phyloP scores from a whole-genome alignment of 2,888 invertebrate genomes.

The Eilema depressum region DNA sequence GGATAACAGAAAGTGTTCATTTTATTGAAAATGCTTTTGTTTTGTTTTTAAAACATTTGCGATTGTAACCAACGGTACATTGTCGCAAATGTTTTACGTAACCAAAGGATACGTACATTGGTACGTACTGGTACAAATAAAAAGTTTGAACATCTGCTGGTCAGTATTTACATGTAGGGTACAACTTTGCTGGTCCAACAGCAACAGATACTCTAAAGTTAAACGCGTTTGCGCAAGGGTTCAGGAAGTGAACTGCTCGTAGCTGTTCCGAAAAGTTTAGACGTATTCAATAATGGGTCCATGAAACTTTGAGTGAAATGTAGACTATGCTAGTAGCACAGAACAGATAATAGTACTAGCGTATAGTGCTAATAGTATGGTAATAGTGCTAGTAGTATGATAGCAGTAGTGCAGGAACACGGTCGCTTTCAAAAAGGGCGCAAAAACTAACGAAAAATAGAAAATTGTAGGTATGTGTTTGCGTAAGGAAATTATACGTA shows the following conservation, averaged over 20 bases:
- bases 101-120: not conserved
- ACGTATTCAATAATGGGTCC: conserved; percentile 7
- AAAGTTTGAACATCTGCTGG: not conserved
- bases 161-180: not conserved
- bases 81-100: no score
- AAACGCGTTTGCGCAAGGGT: conserved; percentile 4
- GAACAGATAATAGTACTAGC: no score
- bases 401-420: no score
- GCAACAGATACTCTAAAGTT: conserved; percentile 9
- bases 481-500: no score
- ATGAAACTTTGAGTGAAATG: not conserved
- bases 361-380: no score
- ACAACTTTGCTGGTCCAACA: not conserved
- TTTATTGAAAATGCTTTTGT: not conserved
- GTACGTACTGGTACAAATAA: not conserved
- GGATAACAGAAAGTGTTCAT: not conserved
- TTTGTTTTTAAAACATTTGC: not conserved
- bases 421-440: no score
- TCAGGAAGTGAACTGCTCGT: conserved; percentile 5
- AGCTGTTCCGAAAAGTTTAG: conserved; percentile 7
- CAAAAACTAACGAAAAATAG: no score
- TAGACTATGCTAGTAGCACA: not conserved
- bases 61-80: no score
- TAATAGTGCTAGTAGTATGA: no score
- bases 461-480: no score